These are phyloP conservation scores for Pseudocheirus occidentalis DNA, from an alignment of 2,797 vertebrate species.

Conservation along the genomic window DNA sequence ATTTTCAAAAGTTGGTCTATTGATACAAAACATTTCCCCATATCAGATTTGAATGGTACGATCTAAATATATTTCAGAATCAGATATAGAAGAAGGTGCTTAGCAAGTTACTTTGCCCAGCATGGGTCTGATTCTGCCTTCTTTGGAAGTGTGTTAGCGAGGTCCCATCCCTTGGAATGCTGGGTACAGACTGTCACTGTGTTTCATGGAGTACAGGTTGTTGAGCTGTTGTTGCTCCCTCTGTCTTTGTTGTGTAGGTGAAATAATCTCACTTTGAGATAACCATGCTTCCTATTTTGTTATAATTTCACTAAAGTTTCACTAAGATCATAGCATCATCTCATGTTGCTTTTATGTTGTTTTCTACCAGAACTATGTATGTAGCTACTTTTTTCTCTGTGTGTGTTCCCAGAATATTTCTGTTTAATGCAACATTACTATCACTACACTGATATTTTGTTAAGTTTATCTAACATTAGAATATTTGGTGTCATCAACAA, in stretches of 20 bases:
- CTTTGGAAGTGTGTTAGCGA: neutral
- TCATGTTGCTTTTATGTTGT: neutral
- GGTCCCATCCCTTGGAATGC: neutral
- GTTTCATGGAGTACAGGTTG: neutral
- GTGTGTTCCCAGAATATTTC: conserved; percentile 12
- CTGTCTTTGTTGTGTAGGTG: neutral
- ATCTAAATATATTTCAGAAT: neutral
- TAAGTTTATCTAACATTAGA: conserved; percentile 39
- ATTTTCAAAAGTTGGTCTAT: neutral
- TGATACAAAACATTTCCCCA: neutral
- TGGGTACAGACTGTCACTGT: neutral
- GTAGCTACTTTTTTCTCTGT: neutral
- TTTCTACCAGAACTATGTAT: neutral
- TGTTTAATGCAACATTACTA: conserved; percentile 10
- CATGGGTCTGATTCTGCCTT: neutral
- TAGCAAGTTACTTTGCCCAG: neutral
- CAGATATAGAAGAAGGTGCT: neutral
- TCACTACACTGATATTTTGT: conserved; percentile 21
- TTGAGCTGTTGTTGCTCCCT: neutral
- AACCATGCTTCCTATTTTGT: neutral
- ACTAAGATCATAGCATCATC: neutral
- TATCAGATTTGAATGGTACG: neutral
- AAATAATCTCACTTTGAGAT: neutral
- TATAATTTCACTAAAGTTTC: too few species aligned
- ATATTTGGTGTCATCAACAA: neutral